Evolutionary conservation across 1,140 invertebrate species (phyloP).

Genomic region (Coelopa frigida): DNA sequence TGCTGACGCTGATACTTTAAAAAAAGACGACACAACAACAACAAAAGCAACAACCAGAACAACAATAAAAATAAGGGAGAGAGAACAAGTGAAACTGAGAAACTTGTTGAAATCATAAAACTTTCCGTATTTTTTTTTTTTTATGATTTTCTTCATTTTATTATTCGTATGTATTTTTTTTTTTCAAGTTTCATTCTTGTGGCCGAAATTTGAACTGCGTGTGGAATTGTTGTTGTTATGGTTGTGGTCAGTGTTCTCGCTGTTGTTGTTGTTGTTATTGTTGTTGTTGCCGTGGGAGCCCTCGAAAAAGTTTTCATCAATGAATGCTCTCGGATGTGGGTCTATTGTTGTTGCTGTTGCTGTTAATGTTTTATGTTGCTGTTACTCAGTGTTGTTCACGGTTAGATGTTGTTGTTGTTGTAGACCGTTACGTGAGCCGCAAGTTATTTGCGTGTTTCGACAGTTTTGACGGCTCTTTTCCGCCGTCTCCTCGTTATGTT

Average conservation of each 20-base stretch:
- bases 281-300: background rate
- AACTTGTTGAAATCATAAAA: too few relatives aligned
- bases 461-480: slow-evolving; percentile 7
- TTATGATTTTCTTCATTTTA: too few relatives aligned
- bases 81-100: background rate
- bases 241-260: background rate
- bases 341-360: too few relatives aligned
- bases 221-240: background rate
- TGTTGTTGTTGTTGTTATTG: background rate
- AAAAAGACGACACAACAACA: too few relatives aligned
- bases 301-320: too few relatives aligned
- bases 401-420: background rate
- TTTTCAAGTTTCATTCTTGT: too few relatives aligned
- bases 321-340: too few relatives aligned
- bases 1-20: too few relatives aligned
- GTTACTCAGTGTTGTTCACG: background rate
- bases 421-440: slow-evolving; percentile 7
- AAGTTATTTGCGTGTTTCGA: slow-evolving; percentile 14
- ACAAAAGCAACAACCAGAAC: too few relatives aligned
- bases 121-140: too few relatives aligned
- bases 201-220: background rate
- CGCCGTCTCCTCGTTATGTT: background rate
- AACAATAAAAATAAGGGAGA: too few relatives aligned
- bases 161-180: too few relatives aligned
- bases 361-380: slow-evolving; percentile 3